Evolutionary conservation across 2,888 invertebrate species (phyloP).

Genomic region (Euspilapteryx auroguttella): DNA sequence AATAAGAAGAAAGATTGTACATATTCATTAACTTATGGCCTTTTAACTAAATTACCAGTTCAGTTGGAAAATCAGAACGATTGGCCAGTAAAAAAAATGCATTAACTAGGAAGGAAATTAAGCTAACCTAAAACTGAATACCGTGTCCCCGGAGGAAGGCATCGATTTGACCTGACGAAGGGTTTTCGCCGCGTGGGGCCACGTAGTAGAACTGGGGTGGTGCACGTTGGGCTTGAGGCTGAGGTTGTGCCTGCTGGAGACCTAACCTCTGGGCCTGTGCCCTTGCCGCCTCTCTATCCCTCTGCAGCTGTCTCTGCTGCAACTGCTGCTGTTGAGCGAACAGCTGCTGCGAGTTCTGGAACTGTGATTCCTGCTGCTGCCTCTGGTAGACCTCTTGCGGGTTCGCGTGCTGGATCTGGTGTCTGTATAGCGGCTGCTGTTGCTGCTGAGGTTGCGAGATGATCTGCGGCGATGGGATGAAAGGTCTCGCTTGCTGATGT

Average conservation of each 20-base stretch:
- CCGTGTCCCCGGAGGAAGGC: conserved; percentile 76
- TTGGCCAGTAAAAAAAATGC: conserved; percentile 2
- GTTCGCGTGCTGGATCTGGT: conserved; percentile 35
- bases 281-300: conserved; percentile 56
- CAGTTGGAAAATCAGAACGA: too few relatives aligned
- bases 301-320: conserved; percentile 67
- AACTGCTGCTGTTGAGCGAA: conserved; percentile 69
- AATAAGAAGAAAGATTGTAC: too few relatives aligned
- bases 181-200: conserved; percentile 48
- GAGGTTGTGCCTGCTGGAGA: conserved; percentile 18
- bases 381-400: conserved; percentile 60
- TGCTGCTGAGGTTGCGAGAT: conserved; percentile 33
- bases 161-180: conserved; percentile 74
- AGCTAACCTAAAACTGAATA: conserved; percentile 57
- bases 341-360: conserved; percentile 66
- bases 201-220: conserved; percentile 61
- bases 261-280: conserved; percentile 46
- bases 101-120: conserved; percentile 5
- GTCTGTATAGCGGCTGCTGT: conserved; percentile 46
- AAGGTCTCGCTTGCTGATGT: conserved; percentile 52
- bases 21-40: too few relatives aligned
- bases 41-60: too few relatives aligned
- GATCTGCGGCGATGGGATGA: conserved; percentile 62
- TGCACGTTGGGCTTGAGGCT: conserved; percentile 16
- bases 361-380: conserved; percentile 62